Percentiles rank a stretch among this genome's conserved stretches.
Evolutionary conservation across 2,797 vertebrate species (phyloP).

Genomic region (Gila robusta): DNA sequence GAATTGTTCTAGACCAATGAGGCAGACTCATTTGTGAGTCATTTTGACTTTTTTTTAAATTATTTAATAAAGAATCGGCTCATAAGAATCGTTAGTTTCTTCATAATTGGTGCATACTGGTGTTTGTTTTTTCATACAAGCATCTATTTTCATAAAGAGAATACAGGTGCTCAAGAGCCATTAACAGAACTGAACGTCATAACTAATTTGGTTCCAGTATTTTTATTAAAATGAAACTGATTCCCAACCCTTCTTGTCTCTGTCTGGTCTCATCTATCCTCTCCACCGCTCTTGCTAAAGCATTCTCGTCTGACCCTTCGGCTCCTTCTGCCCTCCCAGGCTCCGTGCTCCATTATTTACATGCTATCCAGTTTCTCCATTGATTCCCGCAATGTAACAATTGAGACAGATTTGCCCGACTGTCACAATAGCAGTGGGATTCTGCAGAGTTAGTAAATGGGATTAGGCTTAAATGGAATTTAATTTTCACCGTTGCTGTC

Average conservation of each 20-base stretch:
- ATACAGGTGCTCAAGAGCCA: background rate
- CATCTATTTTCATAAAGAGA: conserved; percentile 7
- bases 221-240: conserved; percentile 29
- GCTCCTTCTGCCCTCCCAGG: conserved; percentile 40
- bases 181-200: conserved; percentile 3
- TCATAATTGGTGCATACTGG: too few species aligned
- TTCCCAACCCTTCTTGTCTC: conserved; percentile 28
- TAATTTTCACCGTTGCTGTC: conserved; percentile 81
- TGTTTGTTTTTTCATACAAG: background rate
- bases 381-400: conserved; percentile 76
- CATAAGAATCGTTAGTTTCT: background rate
- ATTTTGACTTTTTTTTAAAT: background rate
- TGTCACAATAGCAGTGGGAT: conserved; percentile 80
- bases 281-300: conserved; percentile 63
- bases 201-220: conserved; percentile 12
- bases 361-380: conserved; percentile 78
- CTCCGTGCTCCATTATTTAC: conserved; percentile 78
- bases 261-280: conserved; percentile 25
- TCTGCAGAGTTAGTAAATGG: conserved; percentile 81
- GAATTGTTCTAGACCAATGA: background rate
- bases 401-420: conserved; percentile 80
- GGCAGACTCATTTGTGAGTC: background rate
- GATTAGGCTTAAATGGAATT: conserved; percentile 86
- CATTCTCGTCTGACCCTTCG: conserved; percentile 72
- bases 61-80: background rate